Percentiles rank a stretch among this genome's conserved stretches.
These are phyloP conservation scores for Fissipunctia ypsillon DNA, from an alignment of 2,888 invertebrate genomes.

Conservation along the genomic window DNA sequence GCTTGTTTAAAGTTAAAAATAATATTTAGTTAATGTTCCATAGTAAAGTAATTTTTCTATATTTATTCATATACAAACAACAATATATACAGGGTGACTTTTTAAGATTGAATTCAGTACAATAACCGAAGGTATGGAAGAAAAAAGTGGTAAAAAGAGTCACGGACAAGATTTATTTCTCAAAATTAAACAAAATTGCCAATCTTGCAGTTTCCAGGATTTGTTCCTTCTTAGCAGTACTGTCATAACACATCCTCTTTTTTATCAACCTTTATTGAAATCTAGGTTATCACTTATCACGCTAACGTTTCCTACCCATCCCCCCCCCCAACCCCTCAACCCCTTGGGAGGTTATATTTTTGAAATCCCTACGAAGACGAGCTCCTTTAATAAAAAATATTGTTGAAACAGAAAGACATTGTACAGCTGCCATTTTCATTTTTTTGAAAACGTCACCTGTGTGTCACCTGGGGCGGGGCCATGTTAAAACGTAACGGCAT, in stretches of 20 bases:
- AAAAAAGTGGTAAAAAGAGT: conserved; percentile 2
- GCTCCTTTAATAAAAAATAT: background rate
- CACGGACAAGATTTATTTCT: conserved; percentile 1
- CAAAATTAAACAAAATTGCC: background rate
- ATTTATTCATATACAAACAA: conserved; percentile 14
- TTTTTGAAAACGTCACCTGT: background rate
- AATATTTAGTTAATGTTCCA: background rate
- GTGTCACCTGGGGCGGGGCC: background rate
- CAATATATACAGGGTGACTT: background rate
- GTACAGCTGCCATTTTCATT: background rate
- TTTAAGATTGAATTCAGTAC: background rate
- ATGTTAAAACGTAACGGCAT: background rate
- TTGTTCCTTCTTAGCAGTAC: background rate
- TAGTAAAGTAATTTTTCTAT: background rate
- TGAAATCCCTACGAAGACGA: background rate
- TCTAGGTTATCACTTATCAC: background rate
- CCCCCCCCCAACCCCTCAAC: background rate
- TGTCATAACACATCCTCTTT: background rate
- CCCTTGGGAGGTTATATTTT: too few species aligned
- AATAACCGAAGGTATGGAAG: background rate
- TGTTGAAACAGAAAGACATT: background rate
- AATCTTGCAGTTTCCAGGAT: background rate
- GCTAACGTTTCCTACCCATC: background rate
- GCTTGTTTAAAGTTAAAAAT: background rate
- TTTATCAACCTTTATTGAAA: background rate